These are phyloP conservation scores for Notothenia coriiceps DNA, from an alignment of 2,113 vertebrate genomes.

Conservation along the genomic window DNA sequence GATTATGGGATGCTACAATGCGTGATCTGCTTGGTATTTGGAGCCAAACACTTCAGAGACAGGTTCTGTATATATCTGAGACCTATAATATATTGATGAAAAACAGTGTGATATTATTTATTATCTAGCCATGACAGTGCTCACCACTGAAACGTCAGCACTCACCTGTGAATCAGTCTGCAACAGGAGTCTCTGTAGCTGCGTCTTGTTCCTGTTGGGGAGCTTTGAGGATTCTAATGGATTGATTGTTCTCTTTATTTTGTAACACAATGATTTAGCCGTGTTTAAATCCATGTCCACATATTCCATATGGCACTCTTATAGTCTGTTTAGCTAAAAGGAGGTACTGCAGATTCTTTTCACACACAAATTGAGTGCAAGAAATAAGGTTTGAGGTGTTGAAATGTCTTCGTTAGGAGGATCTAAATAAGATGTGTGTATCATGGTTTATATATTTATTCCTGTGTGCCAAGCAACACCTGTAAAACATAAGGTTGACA, in stretches of 20 bases:
- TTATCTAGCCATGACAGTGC: not conserved
- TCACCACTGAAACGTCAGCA: not conserved
- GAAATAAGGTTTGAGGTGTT: not conserved
- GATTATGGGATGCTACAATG: too few relatives aligned
- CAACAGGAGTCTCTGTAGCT: too few relatives aligned
- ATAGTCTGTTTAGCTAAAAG: too few relatives aligned
- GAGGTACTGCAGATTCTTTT: not conserved
- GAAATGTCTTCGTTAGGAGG: not conserved
- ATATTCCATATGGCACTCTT: not conserved
- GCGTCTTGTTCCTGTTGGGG: conserved; percentile 39
- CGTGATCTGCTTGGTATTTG: too few relatives aligned
- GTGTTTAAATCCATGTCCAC: conserved; percentile 9
- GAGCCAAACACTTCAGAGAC: too few relatives aligned
- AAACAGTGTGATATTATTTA: too few relatives aligned
- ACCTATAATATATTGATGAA: too few relatives aligned
- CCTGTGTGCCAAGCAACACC: not conserved
- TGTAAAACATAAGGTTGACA: not conserved
- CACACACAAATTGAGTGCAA: not conserved
- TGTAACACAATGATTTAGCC: not conserved
- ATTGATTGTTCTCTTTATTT: conserved; percentile 13
- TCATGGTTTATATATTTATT: not conserved
- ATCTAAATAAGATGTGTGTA: not conserved
- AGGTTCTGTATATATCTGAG: too few relatives aligned
- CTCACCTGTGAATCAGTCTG: conserved; percentile 43
- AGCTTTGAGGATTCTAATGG: conserved; percentile 12